phyloP scores from a whole-genome alignment of 2,888 invertebrate species.

The Diarsia dahlii region DNA sequence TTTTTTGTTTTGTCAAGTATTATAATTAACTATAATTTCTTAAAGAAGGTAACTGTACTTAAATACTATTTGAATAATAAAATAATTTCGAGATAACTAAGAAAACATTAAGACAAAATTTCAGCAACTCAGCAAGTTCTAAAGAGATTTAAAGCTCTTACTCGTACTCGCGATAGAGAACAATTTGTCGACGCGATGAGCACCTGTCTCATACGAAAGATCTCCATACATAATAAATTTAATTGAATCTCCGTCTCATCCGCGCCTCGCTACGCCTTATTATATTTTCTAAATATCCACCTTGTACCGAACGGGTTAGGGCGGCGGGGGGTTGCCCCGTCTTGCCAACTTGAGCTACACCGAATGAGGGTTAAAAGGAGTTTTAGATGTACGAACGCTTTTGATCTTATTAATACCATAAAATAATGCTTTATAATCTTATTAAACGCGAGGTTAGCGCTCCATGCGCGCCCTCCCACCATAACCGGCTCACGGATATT shows the following conservation, averaged over 20 bases:
- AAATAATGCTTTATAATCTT: conserved; percentile 94
- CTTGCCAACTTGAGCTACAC: conserved; percentile 86
- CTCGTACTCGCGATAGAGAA: conserved; percentile 72
- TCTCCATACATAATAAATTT: conserved; percentile 91
- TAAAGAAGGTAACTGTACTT: too few species aligned
- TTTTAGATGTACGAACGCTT: conserved; percentile 92
- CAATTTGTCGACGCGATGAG: conserved; percentile 87
- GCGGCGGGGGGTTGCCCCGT: conserved; percentile 83
- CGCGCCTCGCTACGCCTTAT: conserved; percentile 84
- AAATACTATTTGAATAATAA: not conserved
- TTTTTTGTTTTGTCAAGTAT: too few species aligned
- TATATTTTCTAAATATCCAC: conserved; percentile 89
- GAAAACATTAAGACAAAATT: conserved; percentile 18
- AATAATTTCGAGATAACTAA: not conserved
- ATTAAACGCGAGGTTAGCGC: conserved; percentile 94
- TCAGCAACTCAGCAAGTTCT: conserved; percentile 46
- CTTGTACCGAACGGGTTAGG: conserved; percentile 84
- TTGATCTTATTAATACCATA: conserved; percentile 94
- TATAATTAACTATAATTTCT: too few species aligned
- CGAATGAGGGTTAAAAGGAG: conserved; percentile 91
- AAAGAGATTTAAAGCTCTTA: conserved; percentile 75
- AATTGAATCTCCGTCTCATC: conserved; percentile 90
- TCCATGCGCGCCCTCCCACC: conserved; percentile 84
- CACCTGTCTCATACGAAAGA: conserved; percentile 86
- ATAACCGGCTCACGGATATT: conserved; percentile 81